Conservation (phyloP, 1,140 invertebrate genomes). For the Papilio glaucus region DNA sequence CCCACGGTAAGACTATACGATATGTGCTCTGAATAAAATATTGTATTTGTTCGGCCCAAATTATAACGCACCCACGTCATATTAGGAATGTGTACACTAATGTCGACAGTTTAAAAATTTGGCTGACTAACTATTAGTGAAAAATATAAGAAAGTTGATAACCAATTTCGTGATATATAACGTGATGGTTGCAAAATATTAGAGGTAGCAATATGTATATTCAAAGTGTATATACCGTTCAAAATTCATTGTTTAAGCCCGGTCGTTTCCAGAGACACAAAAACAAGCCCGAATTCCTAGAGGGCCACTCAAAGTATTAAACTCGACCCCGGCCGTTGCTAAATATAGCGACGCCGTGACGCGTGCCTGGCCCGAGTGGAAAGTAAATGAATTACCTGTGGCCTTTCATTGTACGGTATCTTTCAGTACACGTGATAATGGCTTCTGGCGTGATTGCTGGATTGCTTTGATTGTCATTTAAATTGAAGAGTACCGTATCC, state of each 20-base stretch:
- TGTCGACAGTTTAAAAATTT: too few relatives aligned
- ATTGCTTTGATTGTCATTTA: background rate
- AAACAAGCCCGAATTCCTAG: slow-evolving; percentile 21
- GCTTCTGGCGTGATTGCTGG: background rate
- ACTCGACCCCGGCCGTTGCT: slow-evolving; percentile 8
- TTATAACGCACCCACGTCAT: too few relatives aligned
- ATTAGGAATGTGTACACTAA: too few relatives aligned
- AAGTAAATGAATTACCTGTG: slow-evolving; percentile 24
- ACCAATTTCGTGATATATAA: too few relatives aligned
- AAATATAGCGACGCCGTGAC: slow-evolving; percentile 15
- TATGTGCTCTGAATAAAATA: too few relatives aligned
- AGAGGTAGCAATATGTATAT: too few relatives aligned
- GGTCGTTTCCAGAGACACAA: background rate
- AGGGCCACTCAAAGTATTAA: slow-evolving; percentile 23
- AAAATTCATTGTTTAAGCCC: background rate
- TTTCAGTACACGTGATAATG: slow-evolving; percentile 10
- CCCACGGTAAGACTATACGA: too few relatives aligned
- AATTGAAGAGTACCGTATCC: background rate
- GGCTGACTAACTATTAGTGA: too few relatives aligned
- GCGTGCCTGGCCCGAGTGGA: background rate
- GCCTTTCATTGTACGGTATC: slow-evolving; percentile 14
- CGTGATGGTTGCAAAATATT: too few relatives aligned
- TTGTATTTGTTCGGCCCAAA: too few relatives aligned
- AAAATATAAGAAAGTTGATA: too few relatives aligned
- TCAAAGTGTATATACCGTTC: background rate